Evolutionary conservation across 2,113 vertebrate genomes (phyloP).

Genomic region (Desmodus rotundus): DNA sequence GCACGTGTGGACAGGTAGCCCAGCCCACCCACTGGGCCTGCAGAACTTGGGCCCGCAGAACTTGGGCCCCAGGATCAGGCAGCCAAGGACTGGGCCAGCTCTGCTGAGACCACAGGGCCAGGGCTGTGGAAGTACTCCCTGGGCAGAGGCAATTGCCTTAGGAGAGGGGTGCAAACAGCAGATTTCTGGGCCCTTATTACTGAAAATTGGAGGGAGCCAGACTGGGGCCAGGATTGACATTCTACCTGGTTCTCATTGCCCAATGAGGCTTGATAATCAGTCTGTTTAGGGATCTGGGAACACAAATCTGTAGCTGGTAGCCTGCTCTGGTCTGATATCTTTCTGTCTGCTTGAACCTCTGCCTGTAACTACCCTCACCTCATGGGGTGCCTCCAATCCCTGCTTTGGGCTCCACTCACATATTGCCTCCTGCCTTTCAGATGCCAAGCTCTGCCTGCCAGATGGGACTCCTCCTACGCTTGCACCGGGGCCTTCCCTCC

Average conservation of each 20-base stretch:
- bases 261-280: background rate
- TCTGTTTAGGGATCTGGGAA: too few relatives aligned
- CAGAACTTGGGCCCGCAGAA: background rate
- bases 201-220: background rate
- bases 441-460: background rate
- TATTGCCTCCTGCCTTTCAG: background rate
- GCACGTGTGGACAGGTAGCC: accelerated
- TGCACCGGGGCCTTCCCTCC: background rate
- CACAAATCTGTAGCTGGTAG: background rate
- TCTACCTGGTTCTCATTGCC: background rate
- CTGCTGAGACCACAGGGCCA: too few relatives aligned
- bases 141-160: background rate
- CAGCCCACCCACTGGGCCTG: background rate
- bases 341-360: background rate
- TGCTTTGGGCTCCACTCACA: background rate
- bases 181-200: background rate
- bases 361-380: background rate
- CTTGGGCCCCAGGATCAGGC: background rate
- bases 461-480: background rate
- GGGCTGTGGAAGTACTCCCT: background rate
- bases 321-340: background rate
- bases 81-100: background rate
- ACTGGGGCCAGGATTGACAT: accelerated
- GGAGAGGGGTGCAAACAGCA: background rate
- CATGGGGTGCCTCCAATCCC: too few relatives aligned